Percentiles rank a stretch among this genome's conserved stretches.
Conservation (phyloP, 53 echinoderm and acorn worm genomes). For the Holothuria scabra region DNA sequence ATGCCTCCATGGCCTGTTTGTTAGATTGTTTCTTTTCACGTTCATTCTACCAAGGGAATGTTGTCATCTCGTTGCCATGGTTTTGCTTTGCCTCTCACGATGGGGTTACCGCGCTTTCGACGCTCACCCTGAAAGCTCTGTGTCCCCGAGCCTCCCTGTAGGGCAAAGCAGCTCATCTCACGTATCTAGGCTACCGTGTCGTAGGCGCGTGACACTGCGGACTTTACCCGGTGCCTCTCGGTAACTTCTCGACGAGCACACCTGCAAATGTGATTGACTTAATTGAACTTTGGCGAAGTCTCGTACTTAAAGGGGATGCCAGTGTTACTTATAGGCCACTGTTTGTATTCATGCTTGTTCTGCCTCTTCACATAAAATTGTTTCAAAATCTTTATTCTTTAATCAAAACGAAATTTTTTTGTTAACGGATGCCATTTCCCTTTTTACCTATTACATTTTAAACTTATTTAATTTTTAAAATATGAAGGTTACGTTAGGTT, state of each 20-base stretch:
- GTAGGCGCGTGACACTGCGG: slow-evolving; percentile 41
- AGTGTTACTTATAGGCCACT: not conserved
- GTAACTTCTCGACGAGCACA: slow-evolving; percentile 35
- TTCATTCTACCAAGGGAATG: too few relatives aligned
- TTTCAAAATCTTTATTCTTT: too few relatives aligned
- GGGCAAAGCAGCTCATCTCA: slow-evolving; percentile 44
- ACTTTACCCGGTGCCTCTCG: slow-evolving; percentile 17
- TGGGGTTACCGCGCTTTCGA: slow-evolving; percentile 42
- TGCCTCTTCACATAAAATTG: too few relatives aligned
- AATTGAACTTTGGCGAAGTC: slow-evolving; percentile 41
- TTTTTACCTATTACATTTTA: too few relatives aligned
- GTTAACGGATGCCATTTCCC: too few relatives aligned
- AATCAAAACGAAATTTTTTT: too few relatives aligned
- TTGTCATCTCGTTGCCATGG: too few relatives aligned
- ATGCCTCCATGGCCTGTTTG: too few relatives aligned
- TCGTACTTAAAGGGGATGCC: slow-evolving; percentile 32
- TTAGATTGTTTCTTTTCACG: too few relatives aligned
- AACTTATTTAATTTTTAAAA: too few relatives aligned
- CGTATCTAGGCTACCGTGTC: slow-evolving; percentile 44
- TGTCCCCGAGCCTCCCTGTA: slow-evolving; percentile 14
- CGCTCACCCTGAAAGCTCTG: slow-evolving; percentile 19
- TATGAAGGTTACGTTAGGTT: too few relatives aligned
- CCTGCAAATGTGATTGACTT: slow-evolving; percentile 47
- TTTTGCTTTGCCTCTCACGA: slow-evolving; percentile 9
- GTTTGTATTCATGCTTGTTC: too few relatives aligned